A percentile compares a stretch with the other conserved stretches of the same genome.
Evolutionary conservation across 2,888 invertebrate genomes (phyloP).

Genomic region (Oxycera nigricornis): DNA sequence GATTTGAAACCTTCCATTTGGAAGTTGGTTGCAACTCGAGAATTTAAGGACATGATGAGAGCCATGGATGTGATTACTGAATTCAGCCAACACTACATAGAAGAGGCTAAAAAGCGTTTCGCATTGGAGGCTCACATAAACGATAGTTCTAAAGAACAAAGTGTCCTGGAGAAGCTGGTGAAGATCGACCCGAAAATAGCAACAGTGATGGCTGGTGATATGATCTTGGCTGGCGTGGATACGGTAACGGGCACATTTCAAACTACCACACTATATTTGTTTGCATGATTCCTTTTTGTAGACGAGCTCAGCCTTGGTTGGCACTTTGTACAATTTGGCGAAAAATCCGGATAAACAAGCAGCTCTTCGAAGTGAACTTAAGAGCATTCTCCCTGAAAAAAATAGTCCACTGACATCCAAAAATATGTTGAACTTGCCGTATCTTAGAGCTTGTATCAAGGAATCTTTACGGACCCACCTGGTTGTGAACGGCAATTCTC

Average conservation of each 20-base stretch:
- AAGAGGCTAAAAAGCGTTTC: constrained; percentile 55
- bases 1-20: constrained; percentile 58
- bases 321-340: constrained; percentile 69
- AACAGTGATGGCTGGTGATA: constrained; percentile 72
- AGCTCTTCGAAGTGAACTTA: constrained; percentile 67
- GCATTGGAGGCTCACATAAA: constrained; percentile 52
- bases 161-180: constrained; percentile 71
- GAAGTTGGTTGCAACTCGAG: constrained; percentile 55
- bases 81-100: constrained; percentile 57
- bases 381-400: constrained; percentile 60
- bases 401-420: constrained; percentile 60
- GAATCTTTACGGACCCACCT: constrained; percentile 73
- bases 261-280: constrained; percentile 54
- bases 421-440: constrained; percentile 64
- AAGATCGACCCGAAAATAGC: constrained; percentile 69
- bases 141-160: constrained; percentile 60
- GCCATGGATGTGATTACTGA: constrained; percentile 52
- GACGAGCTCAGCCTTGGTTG: constrained; percentile 63
- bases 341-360: constrained; percentile 70
- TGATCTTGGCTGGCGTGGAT: constrained; percentile 75
- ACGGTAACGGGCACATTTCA: no score
- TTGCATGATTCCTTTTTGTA: constrained; percentile 50
- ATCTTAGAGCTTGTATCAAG: constrained; percentile 77
- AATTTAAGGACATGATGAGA: constrained; percentile 52
- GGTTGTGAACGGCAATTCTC: constrained; percentile 66